These are phyloP conservation scores for Dreissena rostriformis DNA, from an alignment of 1,140 invertebrate genomes.

Conservation along the genomic window DNA sequence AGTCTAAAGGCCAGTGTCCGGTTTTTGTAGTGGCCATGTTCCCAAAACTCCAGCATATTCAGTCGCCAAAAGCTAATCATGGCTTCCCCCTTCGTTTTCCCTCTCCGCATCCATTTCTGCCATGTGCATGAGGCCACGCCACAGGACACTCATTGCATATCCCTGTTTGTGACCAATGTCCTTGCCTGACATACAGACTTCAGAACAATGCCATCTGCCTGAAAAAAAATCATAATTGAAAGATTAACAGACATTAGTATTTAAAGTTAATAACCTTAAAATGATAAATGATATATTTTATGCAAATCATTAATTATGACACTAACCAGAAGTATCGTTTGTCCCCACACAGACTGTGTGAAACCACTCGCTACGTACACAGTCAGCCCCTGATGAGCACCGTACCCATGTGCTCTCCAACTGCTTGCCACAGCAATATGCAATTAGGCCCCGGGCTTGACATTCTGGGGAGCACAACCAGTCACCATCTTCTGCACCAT, in stretches of 20 bases:
- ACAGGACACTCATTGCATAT: slow-evolving; percentile 19
- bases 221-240: too few relatives aligned
- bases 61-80: slow-evolving; percentile 5
- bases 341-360: slow-evolving; percentile 1
- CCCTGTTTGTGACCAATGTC: slow-evolving; percentile 22
- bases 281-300: too few relatives aligned
- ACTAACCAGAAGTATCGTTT: background rate
- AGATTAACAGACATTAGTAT: too few relatives aligned
- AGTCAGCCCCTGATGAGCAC: background rate
- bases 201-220: slow-evolving; percentile 26
- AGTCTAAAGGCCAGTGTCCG: slow-evolving; percentile 1
- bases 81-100: background rate
- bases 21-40: slow-evolving; percentile 20
- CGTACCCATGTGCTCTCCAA: background rate
- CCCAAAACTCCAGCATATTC: too few relatives aligned
- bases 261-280: too few relatives aligned
- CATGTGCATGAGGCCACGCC: slow-evolving; percentile 10
- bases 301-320: too few relatives aligned
- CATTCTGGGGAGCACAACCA: slow-evolving; percentile 27
- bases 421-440: slow-evolving; percentile 18
- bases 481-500: slow-evolving; percentile 1
- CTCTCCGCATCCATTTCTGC: slow-evolving; percentile 24
- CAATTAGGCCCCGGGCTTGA: background rate
- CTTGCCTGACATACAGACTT: background rate
- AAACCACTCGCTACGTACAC: slow-evolving; percentile 1